phyloP scores from a whole-genome alignment of 2,888 invertebrate genomes.

The Sialis lutaria region DNA sequence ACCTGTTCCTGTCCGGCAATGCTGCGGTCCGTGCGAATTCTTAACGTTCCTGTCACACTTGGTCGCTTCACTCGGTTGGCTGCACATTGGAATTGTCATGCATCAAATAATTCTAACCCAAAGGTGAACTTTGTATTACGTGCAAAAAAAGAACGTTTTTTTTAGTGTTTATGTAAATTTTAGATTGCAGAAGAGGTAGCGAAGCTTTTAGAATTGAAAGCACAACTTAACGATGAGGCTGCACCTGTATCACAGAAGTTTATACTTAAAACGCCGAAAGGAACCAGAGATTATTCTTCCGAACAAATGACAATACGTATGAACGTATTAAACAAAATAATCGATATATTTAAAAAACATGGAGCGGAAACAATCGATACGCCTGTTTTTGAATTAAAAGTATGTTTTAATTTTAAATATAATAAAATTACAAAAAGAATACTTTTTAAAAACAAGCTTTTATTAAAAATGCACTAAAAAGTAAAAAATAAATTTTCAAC shows the following conservation, averaged over 20 bases:
- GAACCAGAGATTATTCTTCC: slow-evolving; percentile 88
- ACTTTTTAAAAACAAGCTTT: too few relatives aligned
- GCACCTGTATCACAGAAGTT: slow-evolving; percentile 51
- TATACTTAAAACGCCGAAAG: slow-evolving; percentile 78
- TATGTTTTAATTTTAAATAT: slow-evolving; percentile 26
- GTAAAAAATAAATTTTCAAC: too few relatives aligned
- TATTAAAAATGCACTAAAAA: too few relatives aligned
- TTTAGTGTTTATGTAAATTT: slow-evolving; percentile 14
- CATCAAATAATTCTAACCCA: background rate
- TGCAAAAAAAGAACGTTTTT: slow-evolving; percentile 4
- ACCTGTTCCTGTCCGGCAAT: background rate
- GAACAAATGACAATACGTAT: slow-evolving; percentile 89
- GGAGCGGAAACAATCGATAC: slow-evolving; percentile 98
- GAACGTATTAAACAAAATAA: slow-evolving; percentile 69
- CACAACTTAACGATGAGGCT: slow-evolving; percentile 41
- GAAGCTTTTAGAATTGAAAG: slow-evolving; percentile 65
- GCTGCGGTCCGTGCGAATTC: background rate
- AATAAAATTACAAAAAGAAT: too few relatives aligned
- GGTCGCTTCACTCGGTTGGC: background rate
- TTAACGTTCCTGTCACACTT: background rate
- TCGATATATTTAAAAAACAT: slow-evolving; percentile 82
- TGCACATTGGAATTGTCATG: background rate
- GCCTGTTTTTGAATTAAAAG: slow-evolving; percentile 93
- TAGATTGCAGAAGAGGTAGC: slow-evolving; percentile 77
- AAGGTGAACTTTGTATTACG: background rate